A percentile compares a stretch with the other conserved stretches of the same genome.
phyloP scores from a whole-genome alignment of 2,797 vertebrate genomes.

The Dipus sagitta region DNA sequence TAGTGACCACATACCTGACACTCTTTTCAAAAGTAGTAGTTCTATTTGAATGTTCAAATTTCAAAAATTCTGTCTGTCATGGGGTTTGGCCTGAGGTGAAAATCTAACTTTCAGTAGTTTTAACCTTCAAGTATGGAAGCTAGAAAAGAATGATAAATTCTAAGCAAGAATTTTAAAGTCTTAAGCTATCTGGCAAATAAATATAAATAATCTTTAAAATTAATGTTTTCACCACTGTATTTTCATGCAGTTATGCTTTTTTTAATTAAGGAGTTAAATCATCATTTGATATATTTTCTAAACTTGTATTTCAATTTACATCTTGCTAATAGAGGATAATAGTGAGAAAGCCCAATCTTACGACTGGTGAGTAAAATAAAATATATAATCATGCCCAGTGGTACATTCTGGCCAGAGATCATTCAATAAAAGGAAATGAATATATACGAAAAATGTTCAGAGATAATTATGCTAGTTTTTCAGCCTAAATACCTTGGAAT shows the following conservation, averaged over 20 bases:
- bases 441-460: constrained; percentile 65
- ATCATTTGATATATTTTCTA: constrained; percentile 55
- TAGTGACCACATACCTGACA: not conserved
- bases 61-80: not conserved
- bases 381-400: constrained; percentile 46
- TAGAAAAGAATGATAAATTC: not conserved
- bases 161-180: constrained; percentile 56
- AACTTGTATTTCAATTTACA: constrained; percentile 73
- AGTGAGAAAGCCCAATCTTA: not conserved
- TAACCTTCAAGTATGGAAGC: not conserved
- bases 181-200: not conserved
- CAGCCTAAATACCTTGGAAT: constrained; percentile 86
- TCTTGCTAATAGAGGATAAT: constrained; percentile 58
- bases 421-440: constrained; percentile 76
- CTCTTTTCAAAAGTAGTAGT: not conserved
- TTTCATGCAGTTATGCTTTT: constrained; percentile 8
- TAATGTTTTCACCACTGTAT: not conserved
- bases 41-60: constrained; percentile 5
- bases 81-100: no score
- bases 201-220: constrained; percentile 42
- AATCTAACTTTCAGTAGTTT: not conserved
- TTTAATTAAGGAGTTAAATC: constrained; percentile 41
- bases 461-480: constrained; percentile 85
- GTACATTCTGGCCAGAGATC: constrained; percentile 50
- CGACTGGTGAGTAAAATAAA: constrained; percentile 50